phyloP scores from a whole-genome alignment of 2,888 invertebrate species.

The Prenolepis imparis region DNA sequence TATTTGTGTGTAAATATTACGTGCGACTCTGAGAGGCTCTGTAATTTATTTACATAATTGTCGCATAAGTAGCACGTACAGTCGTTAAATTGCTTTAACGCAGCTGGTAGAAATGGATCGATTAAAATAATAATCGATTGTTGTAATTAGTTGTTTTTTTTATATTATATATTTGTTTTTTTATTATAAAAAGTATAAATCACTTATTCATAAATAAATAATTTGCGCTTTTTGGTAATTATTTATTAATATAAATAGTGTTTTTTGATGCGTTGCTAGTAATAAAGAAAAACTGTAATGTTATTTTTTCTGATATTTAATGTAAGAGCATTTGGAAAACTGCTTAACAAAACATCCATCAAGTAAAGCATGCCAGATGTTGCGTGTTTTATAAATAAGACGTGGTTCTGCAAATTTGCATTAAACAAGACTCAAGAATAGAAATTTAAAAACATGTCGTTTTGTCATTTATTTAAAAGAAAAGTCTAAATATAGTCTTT shows the following conservation, averaged over 20 bases:
- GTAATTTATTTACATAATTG: slow-evolving; percentile 29
- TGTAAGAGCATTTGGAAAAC: slow-evolving; percentile 33
- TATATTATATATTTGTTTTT: not conserved
- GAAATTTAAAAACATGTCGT: not conserved
- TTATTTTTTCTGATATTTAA: not conserved
- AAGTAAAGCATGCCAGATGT: slow-evolving; percentile 33
- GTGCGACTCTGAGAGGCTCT: not conserved
- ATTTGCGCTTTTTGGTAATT: not conserved
- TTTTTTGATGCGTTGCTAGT: not conserved
- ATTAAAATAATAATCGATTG: not conserved
- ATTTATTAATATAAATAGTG: not conserved
- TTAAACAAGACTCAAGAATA: slow-evolving; percentile 8
- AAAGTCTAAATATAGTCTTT: not conserved
- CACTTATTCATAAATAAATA: slow-evolving; percentile 1
- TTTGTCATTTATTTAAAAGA: not conserved
- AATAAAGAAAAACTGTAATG: slow-evolving; percentile 4
- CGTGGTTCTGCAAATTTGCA: slow-evolving; percentile 33
- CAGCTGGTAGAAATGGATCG: not conserved
- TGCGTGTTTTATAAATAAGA: slow-evolving; percentile 36
- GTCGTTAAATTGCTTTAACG: slow-evolving; percentile 1
- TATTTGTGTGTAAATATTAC: slow-evolving; percentile 34
- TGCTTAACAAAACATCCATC: slow-evolving; percentile 44
- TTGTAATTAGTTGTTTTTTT: not conserved
- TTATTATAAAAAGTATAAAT: not conserved
- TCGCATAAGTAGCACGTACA: not conserved